These are phyloP conservation scores for Apolygus lucorum DNA, from an alignment of 1,140 invertebrate species.

Conservation along the genomic window DNA sequence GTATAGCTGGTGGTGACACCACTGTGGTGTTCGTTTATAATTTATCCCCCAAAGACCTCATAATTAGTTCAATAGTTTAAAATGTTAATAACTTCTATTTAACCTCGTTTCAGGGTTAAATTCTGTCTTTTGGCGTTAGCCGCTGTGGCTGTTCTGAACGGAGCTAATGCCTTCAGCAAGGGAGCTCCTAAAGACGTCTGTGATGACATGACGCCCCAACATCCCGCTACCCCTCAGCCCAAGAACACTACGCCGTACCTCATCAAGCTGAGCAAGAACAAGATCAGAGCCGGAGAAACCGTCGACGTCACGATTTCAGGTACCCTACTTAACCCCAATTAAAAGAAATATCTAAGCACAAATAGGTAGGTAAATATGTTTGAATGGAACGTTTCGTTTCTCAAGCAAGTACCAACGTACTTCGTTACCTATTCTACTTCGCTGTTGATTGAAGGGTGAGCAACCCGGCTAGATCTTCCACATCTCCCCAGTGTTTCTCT, in stretches of 20 bases:
- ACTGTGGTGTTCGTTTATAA: too few relatives aligned
- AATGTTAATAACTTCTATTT: too few relatives aligned
- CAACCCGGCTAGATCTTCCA: too few relatives aligned
- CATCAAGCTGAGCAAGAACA: constrained; percentile 41
- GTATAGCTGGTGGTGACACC: too few relatives aligned
- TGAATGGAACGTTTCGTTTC: too few relatives aligned
- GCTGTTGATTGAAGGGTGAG: too few relatives aligned
- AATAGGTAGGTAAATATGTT: too few relatives aligned
- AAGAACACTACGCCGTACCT: constrained; percentile 41
- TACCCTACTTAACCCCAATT: constrained; percentile 32
- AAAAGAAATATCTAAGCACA: background rate
- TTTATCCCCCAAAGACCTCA: too few relatives aligned
- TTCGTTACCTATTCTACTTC: too few relatives aligned
- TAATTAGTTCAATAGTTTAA: too few relatives aligned
- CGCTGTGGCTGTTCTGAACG: background rate
- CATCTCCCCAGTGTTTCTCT: too few relatives aligned
- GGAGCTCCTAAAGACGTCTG: constrained; percentile 45
- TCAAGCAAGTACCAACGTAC: too few relatives aligned
- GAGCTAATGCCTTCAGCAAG: constrained; percentile 11
- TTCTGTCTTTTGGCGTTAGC: background rate
- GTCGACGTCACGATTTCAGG: constrained; percentile 42
- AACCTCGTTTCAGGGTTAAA: constrained; percentile 18
- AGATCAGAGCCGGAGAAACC: constrained; percentile 36
- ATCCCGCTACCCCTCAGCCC: constrained; percentile 40
- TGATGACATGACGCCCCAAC: constrained; percentile 44